phyloP scores from a whole-genome alignment of 1,140 invertebrate species.

The Marisa cornuarietis region DNA sequence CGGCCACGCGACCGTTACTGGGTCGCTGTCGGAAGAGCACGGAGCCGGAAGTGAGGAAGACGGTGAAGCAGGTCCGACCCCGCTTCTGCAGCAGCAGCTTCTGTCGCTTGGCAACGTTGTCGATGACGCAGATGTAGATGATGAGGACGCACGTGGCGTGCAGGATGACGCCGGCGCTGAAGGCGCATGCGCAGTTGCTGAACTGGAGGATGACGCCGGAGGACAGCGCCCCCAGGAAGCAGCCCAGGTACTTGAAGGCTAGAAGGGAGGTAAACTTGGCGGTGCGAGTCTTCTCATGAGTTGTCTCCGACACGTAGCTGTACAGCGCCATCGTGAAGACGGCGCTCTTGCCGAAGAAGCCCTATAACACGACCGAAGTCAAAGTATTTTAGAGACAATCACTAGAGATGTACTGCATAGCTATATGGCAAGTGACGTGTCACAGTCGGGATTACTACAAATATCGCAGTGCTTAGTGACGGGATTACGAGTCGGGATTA shows the following conservation, averaged over 20 bases:
- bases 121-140: slow-evolving; percentile 11
- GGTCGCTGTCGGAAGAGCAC: not conserved
- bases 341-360: slow-evolving; percentile 61
- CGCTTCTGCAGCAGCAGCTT: slow-evolving; percentile 6
- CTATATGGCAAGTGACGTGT: too few species aligned
- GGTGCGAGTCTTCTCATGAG: slow-evolving; percentile 50
- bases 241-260: slow-evolving; percentile 65
- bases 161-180: slow-evolving; percentile 15
- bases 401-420: too few species aligned
- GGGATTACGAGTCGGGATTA: too few species aligned
- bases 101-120: slow-evolving; percentile 4
- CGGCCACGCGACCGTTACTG: not conserved
- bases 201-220: slow-evolving; percentile 17
- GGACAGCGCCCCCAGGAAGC: slow-evolving; percentile 15
- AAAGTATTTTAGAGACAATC: too few species aligned
- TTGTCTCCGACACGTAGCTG: slow-evolving; percentile 58
- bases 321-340: slow-evolving; percentile 65
- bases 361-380: slow-evolving; percentile 38
- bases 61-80: slow-evolving; percentile 12
- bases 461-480: too few species aligned
- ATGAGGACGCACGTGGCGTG: slow-evolving; percentile 7
- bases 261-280: slow-evolving; percentile 57
- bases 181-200: slow-evolving; percentile 12
- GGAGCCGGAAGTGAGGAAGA: slow-evolving; percentile 51
- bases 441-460: too few species aligned